Conservation (phyloP, 1,140 invertebrate species). For the Coboldia fuscipes region DNA sequence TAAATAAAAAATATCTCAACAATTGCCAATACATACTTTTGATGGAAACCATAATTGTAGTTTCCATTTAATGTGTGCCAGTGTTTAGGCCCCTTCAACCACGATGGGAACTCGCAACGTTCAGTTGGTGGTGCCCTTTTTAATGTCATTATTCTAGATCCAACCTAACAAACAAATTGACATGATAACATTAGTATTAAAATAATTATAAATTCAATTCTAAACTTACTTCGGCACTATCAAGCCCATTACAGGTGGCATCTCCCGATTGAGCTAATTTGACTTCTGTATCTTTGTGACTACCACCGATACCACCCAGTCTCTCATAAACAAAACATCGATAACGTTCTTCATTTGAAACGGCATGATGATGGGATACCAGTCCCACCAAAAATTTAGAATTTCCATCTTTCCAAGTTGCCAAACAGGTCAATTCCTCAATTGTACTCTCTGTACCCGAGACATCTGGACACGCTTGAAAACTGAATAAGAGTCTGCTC, state of each 20-base stretch:
- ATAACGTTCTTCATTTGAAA: constrained; percentile 76
- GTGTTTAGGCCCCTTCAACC: constrained; percentile 21
- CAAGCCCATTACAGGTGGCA: constrained; percentile 69
- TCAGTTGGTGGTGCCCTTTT: constrained; percentile 19
- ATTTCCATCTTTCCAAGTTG: constrained; percentile 75
- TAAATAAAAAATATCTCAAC: background rate
- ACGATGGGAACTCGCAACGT: constrained; percentile 20
- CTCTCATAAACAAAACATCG: constrained; percentile 83
- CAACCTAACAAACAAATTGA: constrained; percentile 10
- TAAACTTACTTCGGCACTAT: constrained; percentile 33
- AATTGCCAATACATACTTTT: constrained; percentile 14
- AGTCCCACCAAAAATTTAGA: constrained; percentile 67
- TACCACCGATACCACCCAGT: constrained; percentile 12
- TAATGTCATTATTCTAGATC: constrained; percentile 20
- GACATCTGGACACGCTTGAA: constrained; percentile 81
- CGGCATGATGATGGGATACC: constrained; percentile 50
- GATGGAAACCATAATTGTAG: constrained; percentile 20
- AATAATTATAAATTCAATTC: background rate
- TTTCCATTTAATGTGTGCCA: constrained; percentile 22
- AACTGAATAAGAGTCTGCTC: constrained; percentile 61
- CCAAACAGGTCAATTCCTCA: constrained; percentile 67
- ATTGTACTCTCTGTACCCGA: constrained; percentile 64
- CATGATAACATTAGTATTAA: background rate
- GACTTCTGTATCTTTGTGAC: constrained; percentile 37
- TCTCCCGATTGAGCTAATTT: constrained; percentile 70